Evolutionary conservation across 2,797 vertebrate genomes (phyloP).

Genomic region (Hippopotamyrus pictus): DNA sequence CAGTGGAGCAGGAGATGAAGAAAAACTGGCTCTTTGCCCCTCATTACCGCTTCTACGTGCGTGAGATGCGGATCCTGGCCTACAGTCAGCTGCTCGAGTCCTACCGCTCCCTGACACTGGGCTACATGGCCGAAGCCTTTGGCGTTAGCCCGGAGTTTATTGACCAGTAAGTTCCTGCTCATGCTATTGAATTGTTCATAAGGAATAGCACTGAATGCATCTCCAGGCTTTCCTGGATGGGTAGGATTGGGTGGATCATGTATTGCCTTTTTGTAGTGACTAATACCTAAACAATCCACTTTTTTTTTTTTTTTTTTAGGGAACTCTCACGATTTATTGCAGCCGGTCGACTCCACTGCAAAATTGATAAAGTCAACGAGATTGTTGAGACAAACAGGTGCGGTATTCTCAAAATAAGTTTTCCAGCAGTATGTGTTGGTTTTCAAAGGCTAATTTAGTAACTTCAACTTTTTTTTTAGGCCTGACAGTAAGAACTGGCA

Average conservation of each 20-base stretch:
- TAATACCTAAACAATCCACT: background rate
- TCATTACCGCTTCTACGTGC: constrained; percentile 91
- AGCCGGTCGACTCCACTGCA: constrained; percentile 93
- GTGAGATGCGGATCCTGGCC: constrained; percentile 94
- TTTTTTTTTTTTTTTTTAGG: constrained; percentile 48
- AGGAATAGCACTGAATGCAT: background rate
- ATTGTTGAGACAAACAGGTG: constrained; percentile 99
- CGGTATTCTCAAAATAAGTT: constrained; percentile 13
- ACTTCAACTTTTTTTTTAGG: constrained; percentile 50
- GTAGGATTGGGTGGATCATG: background rate
- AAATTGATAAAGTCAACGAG: constrained; percentile 98
- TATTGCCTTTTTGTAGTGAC: background rate
- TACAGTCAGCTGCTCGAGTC: constrained; percentile 96
- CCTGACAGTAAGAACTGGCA: constrained; percentile 99
- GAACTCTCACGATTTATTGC: constrained; percentile 96
- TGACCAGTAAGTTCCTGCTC: constrained; percentile 80
- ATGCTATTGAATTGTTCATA: background rate
- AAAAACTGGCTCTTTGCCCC: constrained; percentile 96
- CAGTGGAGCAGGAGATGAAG: constrained; percentile 96
- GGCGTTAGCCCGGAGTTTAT: constrained; percentile 97
- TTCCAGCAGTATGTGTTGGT: background rate
- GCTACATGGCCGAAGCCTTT: constrained; percentile 97
- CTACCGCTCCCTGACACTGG: constrained; percentile 83
- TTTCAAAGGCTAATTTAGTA: background rate
- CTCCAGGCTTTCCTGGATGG: background rate